Evolutionary conservation across 2,888 invertebrate species (phyloP), one percentile per base, ranked within the genome.

Genomic region (Agrotis exclamationis): DNA sequence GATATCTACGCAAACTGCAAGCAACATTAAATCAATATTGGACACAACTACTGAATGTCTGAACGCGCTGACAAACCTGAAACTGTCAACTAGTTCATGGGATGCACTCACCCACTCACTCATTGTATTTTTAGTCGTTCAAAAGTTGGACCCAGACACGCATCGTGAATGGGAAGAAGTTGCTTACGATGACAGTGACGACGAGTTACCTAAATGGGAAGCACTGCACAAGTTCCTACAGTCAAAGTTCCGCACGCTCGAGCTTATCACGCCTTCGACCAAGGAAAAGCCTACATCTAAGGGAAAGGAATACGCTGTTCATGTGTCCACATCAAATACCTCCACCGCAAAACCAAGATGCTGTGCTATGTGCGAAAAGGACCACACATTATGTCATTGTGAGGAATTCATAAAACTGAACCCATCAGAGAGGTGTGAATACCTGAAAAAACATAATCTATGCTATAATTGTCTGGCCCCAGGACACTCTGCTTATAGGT

Each of bases 41-140:
- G 86, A 86, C 51, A 85, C 80, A 0, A 86, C 86, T 0, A 74
- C 64, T 3, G 85, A 88, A 50, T 85, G 85, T 54, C 24, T 87
- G 9, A 80, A 79, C 57, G 74, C 64, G 51, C 56, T 87, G 16
- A 60, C 75, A n/a, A 85, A 85, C 65, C 20, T 85, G 22, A 33
- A 75, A 5, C 54, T 87, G 2, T 3, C 33, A 20, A 80, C 70
- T 0, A 74, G 79, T 33, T 74, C 76, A 18, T 86, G 82, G 84
- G 82, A 85, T 71, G 74, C 80, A 13, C 45, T 45, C 13, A 45
- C 45, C 4, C 45, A 45, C 45, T 45, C 45, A 45, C 14, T 86
- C 20, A 51, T 51, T 20, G 13, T 51, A 20, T 51, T 20, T 51
- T 14, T 51, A 14, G 22, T 51, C 22, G 51, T 51, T 6, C 51